Evolutionary conservation across 2,797 vertebrate genomes (phyloP).

Genomic region (Serranus cabrilla): DNA sequence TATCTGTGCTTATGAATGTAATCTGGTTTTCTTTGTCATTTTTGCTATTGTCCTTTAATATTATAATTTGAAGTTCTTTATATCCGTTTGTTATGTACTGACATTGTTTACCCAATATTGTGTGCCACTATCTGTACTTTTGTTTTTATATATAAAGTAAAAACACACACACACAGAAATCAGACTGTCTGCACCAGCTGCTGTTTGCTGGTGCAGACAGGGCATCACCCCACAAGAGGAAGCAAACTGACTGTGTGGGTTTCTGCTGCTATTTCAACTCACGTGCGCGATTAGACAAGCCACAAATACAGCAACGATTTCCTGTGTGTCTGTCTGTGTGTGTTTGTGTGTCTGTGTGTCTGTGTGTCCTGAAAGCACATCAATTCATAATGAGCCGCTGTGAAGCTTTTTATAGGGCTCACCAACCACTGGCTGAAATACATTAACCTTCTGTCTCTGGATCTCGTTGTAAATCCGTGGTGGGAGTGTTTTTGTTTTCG

Average conservation of each 20-base stretch:
- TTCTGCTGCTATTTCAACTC: conserved; percentile 43
- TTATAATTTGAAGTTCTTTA: too few relatives aligned
- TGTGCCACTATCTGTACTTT: too few relatives aligned
- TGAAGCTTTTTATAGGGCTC: conserved; percentile 49
- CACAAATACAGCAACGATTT: conserved; percentile 26
- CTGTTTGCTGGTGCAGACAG: conserved; percentile 20
- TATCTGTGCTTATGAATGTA: too few relatives aligned
- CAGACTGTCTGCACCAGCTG: too few relatives aligned
- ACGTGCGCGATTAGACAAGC: conserved; percentile 17
- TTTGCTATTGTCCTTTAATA: too few relatives aligned
- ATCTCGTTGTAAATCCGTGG: conserved; percentile 30
- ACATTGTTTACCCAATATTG: too few relatives aligned
- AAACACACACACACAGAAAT: too few relatives aligned
- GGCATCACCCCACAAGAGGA: conserved; percentile 31
- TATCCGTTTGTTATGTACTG: too few relatives aligned
- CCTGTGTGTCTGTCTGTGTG: conserved; percentile 9
- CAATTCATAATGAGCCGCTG: conserved; percentile 57
- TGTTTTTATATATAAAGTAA: too few relatives aligned
- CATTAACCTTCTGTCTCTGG: conserved; percentile 41
- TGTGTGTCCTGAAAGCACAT: conserved; percentile 44
- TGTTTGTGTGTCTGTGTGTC: conserved; percentile 3
- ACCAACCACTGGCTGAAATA: conserved; percentile 39
- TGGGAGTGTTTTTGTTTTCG: conserved; percentile 42
- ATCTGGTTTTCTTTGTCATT: too few relatives aligned
- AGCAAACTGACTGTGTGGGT: conserved; percentile 35